Evolutionary conservation across 2,888 invertebrate genomes (phyloP).

Genomic region (Fragum whitleyi): DNA sequence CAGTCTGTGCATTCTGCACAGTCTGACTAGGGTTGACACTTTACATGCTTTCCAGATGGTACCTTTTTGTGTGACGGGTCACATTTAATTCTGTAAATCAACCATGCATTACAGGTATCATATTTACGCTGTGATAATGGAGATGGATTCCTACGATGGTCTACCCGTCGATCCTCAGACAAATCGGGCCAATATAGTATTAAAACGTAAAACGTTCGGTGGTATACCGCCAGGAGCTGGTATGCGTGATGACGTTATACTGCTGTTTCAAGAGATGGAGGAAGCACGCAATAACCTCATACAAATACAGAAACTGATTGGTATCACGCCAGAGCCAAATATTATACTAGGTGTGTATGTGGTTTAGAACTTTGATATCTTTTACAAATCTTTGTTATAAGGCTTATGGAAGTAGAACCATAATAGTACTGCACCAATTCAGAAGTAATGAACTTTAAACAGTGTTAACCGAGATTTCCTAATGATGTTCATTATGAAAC

Average conservation of each 20-base stretch:
- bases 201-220: slow-evolving; percentile 82
- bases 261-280: slow-evolving; percentile 84
- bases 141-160: slow-evolving; percentile 83
- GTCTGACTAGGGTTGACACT: too few relatives aligned
- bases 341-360: slow-evolving; percentile 63
- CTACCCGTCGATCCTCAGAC: slow-evolving; percentile 75
- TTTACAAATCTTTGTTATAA: too few relatives aligned
- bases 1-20: too few relatives aligned
- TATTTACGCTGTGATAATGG: slow-evolving; percentile 84
- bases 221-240: slow-evolving; percentile 84
- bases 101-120: slow-evolving; percentile 80
- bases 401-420: too few relatives aligned
- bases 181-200: slow-evolving; percentile 80
- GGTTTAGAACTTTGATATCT: too few relatives aligned
- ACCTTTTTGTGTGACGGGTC: too few relatives aligned
- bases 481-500: too few relatives aligned
- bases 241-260: slow-evolving; percentile 84
- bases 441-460: too few relatives aligned
- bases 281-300: slow-evolving; percentile 80
- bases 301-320: slow-evolving; percentile 79
- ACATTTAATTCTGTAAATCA: too few relatives aligned
- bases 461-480: too few relatives aligned
- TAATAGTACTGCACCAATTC: too few relatives aligned
- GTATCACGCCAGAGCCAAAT: slow-evolving; percentile 75
- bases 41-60: too few relatives aligned